Base-by-base conservation (phyloP, 2,113 vertebrate genomes). In the Chamaea fasciata region DNA sequence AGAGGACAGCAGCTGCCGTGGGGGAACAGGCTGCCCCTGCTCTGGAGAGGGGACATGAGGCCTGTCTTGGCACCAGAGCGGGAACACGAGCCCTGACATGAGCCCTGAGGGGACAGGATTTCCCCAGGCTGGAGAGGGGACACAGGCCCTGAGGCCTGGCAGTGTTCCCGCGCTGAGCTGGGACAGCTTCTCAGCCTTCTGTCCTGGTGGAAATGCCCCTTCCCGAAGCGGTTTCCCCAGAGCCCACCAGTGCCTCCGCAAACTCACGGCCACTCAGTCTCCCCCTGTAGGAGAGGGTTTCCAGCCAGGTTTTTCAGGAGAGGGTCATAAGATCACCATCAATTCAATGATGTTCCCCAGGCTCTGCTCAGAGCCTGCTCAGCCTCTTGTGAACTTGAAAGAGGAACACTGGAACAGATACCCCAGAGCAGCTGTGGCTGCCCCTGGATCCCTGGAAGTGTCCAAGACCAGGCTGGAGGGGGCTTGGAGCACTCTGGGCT, bases 251-350 rank as follows among this genome's bases (percentile, higher is more conserved):
- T 5, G 19, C 19, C 68, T 33, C 33, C 7, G 3, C 79, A 21
- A 57, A 22, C 39, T 28, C 8, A 1, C 0, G 4, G 57, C 18
- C 0, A 2, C 49, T 59, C 64, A 22, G 35, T 15, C 22, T 83
- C 12, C 41, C 12, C 27, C 62, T 15, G 11, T 23, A 30, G 39
- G 24, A 63, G 11, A 65, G 22, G 5, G 5, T 37, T 77, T 64
- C 14, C 13, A 41, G 55, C 1, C 39, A 10, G 26, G 9, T 19
- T 76, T 73, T 55, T 46, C 35, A 30, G 59, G 60, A 39, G 13
- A 33, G 21, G 11, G 5, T 68, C 33, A 35, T 50, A 42, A 84
- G 77, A 14, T 37, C 44, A 11, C 53, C 55, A 19, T 11, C 28
- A 15, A 2, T 23, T 47, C 57, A 33, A 1, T 17, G 5, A 21